A percentile compares a stretch with the other conserved stretches of the same genome.
Conservation (phyloP, 2,888 invertebrate species). For the Epinotia brunnichana region DNA sequence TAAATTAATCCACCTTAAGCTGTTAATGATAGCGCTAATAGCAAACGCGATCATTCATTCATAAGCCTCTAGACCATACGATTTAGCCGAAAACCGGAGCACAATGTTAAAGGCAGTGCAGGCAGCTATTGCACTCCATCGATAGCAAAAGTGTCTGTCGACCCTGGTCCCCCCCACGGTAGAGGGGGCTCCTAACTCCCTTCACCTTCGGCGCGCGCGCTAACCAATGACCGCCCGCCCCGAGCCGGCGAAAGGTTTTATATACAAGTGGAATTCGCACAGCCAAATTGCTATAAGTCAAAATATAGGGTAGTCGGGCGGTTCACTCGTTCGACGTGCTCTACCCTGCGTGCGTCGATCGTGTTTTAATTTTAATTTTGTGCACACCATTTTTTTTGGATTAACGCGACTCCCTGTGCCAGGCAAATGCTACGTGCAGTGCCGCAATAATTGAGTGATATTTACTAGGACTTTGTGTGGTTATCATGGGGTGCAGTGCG, state of each 20-base stretch:
- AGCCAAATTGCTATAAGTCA: conserved; percentile 84
- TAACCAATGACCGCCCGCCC: conserved; percentile 79
- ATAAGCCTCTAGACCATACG: conserved; percentile 14
- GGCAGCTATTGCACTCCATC: conserved; percentile 68
- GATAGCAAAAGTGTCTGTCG: conserved; percentile 82
- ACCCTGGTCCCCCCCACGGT: conserved; percentile 75
- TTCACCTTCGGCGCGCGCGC: conserved; percentile 76
- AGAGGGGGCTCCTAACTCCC: conserved; percentile 70
- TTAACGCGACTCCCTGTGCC: conserved; percentile 58
- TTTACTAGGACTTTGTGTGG: conserved; percentile 67
- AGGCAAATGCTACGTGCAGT: conserved; percentile 72
- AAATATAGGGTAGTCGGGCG: conserved; percentile 86
- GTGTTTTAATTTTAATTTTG: conserved; percentile 43
- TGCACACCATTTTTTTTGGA: conserved; percentile 56
- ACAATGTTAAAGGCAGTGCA: conserved; percentile 64
- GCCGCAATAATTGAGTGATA: conserved; percentile 59
- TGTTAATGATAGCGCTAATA: conserved; percentile 1
- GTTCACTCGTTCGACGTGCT: conserved; percentile 72
- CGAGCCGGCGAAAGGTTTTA: conserved; percentile 86
- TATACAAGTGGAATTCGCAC: conserved; percentile 85
- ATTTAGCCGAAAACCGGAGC: conserved; percentile 60
- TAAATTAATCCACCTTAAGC: background rate
- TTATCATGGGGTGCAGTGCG: conserved; percentile 80
- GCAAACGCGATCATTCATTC: conserved; percentile 21
- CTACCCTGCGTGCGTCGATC: conserved; percentile 58